Evolutionary conservation across 2,888 invertebrate species (phyloP).

Genomic region (Sicus ferrugineus): DNA sequence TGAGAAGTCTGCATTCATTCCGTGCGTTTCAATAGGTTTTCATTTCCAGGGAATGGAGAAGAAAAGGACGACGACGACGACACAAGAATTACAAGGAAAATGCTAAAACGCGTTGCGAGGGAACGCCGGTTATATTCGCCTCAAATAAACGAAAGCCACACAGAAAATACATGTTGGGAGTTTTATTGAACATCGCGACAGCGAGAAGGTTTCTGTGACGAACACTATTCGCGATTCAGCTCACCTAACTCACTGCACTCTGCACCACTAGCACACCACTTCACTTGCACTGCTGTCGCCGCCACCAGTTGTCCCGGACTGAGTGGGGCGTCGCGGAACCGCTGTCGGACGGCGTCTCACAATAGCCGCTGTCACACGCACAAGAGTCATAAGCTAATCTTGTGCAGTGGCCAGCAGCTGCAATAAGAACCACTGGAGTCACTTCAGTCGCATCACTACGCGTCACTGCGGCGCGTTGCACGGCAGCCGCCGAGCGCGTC

Average conservation of each 20-base stretch:
- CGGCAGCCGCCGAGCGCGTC: not conserved
- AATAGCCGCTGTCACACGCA: constrained; percentile 99
- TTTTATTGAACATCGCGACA: not conserved
- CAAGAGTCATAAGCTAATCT: constrained; percentile 95
- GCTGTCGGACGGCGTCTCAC: constrained; percentile 69
- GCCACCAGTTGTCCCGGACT: not conserved
- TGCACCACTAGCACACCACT: no score
- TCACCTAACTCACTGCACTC: not conserved
- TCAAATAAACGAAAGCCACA: no score
- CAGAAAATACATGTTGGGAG: no score
- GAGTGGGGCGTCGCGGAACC: not conserved
- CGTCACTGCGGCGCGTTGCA: no score
- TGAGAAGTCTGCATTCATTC: no score
- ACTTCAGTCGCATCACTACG: not conserved
- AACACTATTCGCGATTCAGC: not conserved
- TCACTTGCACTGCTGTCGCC: not conserved
- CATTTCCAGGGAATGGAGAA: no score
- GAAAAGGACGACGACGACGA: no score
- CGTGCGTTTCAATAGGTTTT: no score
- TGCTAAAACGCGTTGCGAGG: no score
- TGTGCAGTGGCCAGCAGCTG: constrained; percentile 99
- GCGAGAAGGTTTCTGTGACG: not conserved
- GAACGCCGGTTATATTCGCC: no score
- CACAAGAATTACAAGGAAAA: no score
- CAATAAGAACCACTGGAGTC: constrained; percentile 75